Percentiles rank a stretch among this genome's conserved stretches.
phyloP scores from a whole-genome alignment of 2,888 invertebrate genomes.

The Pantelozetes paolii region DNA sequence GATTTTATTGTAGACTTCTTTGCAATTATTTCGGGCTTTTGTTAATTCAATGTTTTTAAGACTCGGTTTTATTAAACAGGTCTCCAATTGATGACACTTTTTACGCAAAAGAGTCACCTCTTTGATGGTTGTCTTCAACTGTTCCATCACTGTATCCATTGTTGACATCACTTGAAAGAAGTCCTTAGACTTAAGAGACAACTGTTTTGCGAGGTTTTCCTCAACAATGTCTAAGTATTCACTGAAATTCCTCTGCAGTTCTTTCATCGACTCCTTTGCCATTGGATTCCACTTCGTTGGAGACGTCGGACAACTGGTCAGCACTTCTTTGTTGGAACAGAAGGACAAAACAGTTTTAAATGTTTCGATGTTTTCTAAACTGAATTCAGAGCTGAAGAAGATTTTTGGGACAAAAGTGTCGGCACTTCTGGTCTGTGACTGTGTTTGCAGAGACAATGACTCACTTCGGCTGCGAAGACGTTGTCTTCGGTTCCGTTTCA shows the following conservation, averaged over 20 bases:
- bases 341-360: conserved; percentile 57
- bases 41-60: conserved; percentile 41
- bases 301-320: neutral
- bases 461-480: neutral
- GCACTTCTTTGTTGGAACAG: conserved; percentile 15
- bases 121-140: conserved; percentile 69
- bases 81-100: conserved; percentile 40
- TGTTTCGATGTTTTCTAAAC: conserved; percentile 71
- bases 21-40: conserved; percentile 36
- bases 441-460: conserved; percentile 22
- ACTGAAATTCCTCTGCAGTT: conserved; percentile 61
- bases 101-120: conserved; percentile 58
- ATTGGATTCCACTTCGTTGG: conserved; percentile 26
- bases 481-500: conserved; percentile 30
- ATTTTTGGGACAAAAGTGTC: conserved; percentile 55
- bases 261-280: conserved; percentile 40
- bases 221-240: conserved; percentile 93
- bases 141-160: conserved; percentile 93
- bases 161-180: conserved; percentile 98
- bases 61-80: conserved; percentile 39
- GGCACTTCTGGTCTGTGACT: conserved; percentile 27
- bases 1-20: conserved; percentile 59
- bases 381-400: conserved; percentile 73
- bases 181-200: conserved; percentile 89
- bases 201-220: conserved; percentile 83